phyloP scores from a whole-genome alignment of 2,888 invertebrate species.

The Agrotis exclamationis region DNA sequence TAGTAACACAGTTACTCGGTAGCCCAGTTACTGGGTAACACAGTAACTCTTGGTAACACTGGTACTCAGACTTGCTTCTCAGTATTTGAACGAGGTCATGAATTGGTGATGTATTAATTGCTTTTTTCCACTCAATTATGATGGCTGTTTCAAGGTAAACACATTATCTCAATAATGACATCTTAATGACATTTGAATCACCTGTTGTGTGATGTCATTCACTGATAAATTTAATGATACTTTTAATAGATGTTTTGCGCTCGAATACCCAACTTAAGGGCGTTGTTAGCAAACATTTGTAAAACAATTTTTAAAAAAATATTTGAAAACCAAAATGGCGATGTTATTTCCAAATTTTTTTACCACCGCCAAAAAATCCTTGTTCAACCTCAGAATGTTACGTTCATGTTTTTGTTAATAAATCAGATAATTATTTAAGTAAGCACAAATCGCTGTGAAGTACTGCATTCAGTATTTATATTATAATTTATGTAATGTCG shows the following conservation, averaged over 20 bases:
- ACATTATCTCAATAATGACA: not conserved
- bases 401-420: constrained; percentile 35
- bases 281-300: too few relatives aligned
- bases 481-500: constrained; percentile 32
- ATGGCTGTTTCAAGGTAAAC: constrained; percentile 10
- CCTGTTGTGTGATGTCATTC: constrained; percentile 22
- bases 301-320: too few relatives aligned
- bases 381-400: not conserved
- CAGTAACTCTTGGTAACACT: not conserved
- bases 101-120: constrained; percentile 5
- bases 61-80: not conserved
- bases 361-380: too few relatives aligned
- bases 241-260: too few relatives aligned
- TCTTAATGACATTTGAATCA: constrained; percentile 39
- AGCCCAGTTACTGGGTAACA: not conserved
- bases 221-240: not conserved
- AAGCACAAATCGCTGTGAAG: constrained; percentile 57
- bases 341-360: too few relatives aligned
- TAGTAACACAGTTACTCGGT: not conserved
- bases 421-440: constrained; percentile 35
- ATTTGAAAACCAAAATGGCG: too few relatives aligned
- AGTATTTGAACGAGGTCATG: not conserved
- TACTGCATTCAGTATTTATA: constrained; percentile 57
- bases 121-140: constrained; percentile 37
- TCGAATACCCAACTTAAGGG: too few relatives aligned